Base-by-base conservation (phyloP, 2,113 vertebrate species). In the Oreochromis niloticus region DNA sequence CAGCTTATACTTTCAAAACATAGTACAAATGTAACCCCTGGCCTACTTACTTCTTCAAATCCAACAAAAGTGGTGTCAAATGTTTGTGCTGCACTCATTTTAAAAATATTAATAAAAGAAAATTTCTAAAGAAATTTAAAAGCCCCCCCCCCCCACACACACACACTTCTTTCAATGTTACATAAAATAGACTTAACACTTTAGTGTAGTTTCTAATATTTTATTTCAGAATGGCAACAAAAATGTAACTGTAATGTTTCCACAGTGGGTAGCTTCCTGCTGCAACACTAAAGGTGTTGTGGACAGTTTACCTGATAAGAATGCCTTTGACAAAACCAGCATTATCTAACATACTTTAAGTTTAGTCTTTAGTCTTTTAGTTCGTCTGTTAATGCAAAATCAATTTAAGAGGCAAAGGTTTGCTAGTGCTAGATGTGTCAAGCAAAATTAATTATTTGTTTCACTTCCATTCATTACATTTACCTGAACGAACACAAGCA, bases 91-190 rank as follows among this genome's bases (percentile, higher is more conserved):
- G 57, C 16, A 10, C 16, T 61, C 30, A 34, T 61, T 61, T 61
- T 34, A 10, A 61, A 61, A 1, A 61, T 2, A 61, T 61, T 6
- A 61, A 19, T 61, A 61, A 19, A 61, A 34, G 3, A 63, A 61
- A 1, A 63, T 17, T 32, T 61, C 5, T 32, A 32, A 32, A 59
- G 14, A 59, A 32, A 32, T 59, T 9, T 59, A 14, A 32, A 59
- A 59, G 5, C 13, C 13, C 8, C 8, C 0, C 0, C 27, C 24
- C 24, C 24, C 22, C 22, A 22, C 22, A 24, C 24, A 34, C 6
- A 6, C 32, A 34, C 32, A 34, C 7, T 34, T 34, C 34, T 63
- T 4, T 63, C 17, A 63, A 12, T 12, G 59, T 63, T 63, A 32
- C 32, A 19, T 0, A 63, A 63, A 2, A n/a, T 32, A 63, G 59